Base-by-base conservation (phyloP, 2,888 invertebrate genomes). In the Ormyrus labotus region DNA sequence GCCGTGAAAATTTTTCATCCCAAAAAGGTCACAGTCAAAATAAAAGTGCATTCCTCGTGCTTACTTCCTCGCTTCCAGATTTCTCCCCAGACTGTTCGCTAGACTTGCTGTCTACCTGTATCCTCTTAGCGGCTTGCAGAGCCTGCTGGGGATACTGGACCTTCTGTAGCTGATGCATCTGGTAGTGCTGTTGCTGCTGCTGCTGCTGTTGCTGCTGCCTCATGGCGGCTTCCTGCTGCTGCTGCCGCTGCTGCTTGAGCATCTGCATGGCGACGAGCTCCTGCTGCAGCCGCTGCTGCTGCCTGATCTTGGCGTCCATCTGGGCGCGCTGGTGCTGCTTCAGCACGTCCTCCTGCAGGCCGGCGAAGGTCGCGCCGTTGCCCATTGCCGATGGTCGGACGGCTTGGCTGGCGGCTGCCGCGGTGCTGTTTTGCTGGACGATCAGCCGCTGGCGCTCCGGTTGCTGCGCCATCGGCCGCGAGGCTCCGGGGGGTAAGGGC, bases 401-500 rank as follows among this genome's bases (percentile, higher is more conserved):
- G 34, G 34, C 34, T 34, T 34, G 34, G 34, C 34, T 81, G 8
- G 85, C 65, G 2, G 81, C 83, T 0, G 87, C 83, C 0, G 86
- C 87, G 45, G 86, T 87, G 48, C 88, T 81, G 77, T 90, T 90
- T 19, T 89, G 88, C 72, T 90, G 91, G 1, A 91, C 89, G 0
- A 89, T 85, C 51, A 90, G 83, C 76, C 87, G 86, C 79, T 90
- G 89, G 34, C 86, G 88, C 82, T 90, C 94, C 53, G 95, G 94
- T 70, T 96, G 96, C 83, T 96, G 93, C 0, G 95, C 96, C 89
- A 93, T 94, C 4, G 90, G 90, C 10, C 90, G 85, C 5, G 85
- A 81, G 6, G 83, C 86, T 4, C 89, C 94, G 47, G 94, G 93
- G 63, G 96, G 96, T 83, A 96, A 92, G 0, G 96, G 96, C 87